phyloP scores from a whole-genome alignment of 2,888 invertebrate genomes.

The Frankliniella fusca region DNA sequence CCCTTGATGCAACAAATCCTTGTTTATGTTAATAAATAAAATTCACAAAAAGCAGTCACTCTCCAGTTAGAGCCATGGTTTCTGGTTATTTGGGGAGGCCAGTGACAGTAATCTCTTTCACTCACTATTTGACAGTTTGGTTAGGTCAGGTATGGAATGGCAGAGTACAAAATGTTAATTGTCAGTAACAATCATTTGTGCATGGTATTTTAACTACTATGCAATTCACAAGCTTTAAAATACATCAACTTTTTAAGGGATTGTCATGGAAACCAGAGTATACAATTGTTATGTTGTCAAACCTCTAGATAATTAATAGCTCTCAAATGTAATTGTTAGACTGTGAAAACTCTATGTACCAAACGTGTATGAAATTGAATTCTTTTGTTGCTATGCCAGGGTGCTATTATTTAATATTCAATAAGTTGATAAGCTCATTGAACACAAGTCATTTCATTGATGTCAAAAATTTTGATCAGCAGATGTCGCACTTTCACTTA shows the following conservation, averaged over 20 bases:
- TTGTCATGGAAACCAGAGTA: neutral
- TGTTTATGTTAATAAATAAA: neutral
- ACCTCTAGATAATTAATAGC: neutral
- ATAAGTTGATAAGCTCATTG: neutral
- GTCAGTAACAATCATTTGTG: neutral
- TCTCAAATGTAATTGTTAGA: neutral
- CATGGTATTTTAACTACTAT: neutral
- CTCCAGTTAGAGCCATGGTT: conserved; percentile 19
- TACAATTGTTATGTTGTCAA: neutral
- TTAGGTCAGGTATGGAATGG: neutral
- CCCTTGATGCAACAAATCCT: conserved; percentile 7
- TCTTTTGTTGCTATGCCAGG: neutral
- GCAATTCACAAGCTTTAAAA: neutral
- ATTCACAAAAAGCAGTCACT: neutral
- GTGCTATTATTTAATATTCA: neutral
- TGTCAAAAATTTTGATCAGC: too few relatives aligned
- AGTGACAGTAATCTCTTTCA: neutral
- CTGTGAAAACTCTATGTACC: neutral
- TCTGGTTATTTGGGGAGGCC: neutral
- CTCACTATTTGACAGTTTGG: neutral
- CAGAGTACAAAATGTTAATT: neutral
- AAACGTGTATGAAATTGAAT: neutral
- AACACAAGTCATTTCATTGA: neutral
- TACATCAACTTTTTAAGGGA: neutral
- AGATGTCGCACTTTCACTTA: too few relatives aligned